Conservation (phyloP, 2,113 vertebrate genomes). For the Tympanuchus pallidicinctus region DNA sequence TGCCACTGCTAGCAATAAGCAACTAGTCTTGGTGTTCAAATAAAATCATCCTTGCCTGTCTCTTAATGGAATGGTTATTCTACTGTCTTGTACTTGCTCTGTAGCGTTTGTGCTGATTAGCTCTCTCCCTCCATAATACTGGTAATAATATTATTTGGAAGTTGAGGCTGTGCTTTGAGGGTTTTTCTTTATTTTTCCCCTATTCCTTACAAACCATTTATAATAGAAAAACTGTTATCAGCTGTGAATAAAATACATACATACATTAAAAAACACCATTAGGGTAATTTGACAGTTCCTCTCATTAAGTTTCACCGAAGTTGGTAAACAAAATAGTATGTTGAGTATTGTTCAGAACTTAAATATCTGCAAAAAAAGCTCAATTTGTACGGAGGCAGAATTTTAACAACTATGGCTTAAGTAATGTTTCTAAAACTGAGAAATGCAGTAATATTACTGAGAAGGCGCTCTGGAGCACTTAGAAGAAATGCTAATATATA, state of each 20-base stretch:
- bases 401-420: not conserved
- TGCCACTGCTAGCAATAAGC: not conserved
- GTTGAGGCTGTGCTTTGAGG: not conserved
- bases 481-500: not conserved
- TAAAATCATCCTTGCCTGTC: not conserved
- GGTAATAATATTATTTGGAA: not conserved
- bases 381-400: not conserved
- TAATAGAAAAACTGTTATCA: not conserved
- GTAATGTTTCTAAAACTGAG: not conserved
- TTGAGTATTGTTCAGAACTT: not conserved
- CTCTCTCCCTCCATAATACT: not conserved
- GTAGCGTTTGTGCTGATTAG: not conserved
- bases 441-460: not conserved
- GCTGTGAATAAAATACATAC: no score
- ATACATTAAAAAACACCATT: not conserved
- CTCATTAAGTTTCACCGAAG: not conserved
- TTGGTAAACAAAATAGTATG: not conserved
- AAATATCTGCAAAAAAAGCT: not conserved
- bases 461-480: not conserved
- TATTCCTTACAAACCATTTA: not conserved
- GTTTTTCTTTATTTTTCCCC: not conserved
- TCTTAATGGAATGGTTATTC: not conserved
- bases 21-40: not conserved
- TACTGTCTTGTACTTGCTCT: not conserved
- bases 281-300: not conserved